Conservation (phyloP, 2,797 vertebrate species). For the Enteromius fasciolatus region DNA sequence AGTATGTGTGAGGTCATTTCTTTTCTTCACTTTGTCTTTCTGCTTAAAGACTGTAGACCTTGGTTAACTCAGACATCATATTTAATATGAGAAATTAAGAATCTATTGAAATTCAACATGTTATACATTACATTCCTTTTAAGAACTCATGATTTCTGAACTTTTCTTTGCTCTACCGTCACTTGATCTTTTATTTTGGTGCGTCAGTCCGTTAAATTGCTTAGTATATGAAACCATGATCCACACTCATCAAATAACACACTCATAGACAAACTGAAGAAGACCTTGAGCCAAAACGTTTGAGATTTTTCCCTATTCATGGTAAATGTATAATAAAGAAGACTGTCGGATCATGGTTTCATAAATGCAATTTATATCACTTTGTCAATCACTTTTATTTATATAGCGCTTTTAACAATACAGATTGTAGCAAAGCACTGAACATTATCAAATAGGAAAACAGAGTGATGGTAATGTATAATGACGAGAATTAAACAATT, state of each 20-base stretch:
- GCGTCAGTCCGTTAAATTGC: neutral
- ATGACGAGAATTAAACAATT: no score
- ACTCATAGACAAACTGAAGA: no score
- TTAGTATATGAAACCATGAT: neutral
- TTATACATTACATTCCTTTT: neutral
- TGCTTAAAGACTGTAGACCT: neutral
- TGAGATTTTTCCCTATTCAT: no score
- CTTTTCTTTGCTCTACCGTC: neutral
- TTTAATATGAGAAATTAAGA: neutral
- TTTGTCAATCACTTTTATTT: no score
- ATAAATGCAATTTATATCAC: no score
- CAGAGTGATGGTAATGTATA: no score
- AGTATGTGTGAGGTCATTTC: neutral
- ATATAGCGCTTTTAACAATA: no score
- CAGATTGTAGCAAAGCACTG: no score
- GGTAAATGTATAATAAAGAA: no score
- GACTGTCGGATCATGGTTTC: no score
- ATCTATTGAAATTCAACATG: neutral
- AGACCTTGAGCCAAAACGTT: no score
- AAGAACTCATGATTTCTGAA: neutral
- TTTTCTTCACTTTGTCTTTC: conserved; percentile 25
- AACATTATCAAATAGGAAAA: no score
- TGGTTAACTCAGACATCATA: neutral
- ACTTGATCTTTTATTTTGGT: neutral
- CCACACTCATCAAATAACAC: neutral